Base-by-base conservation (phyloP, 2,113 vertebrate species). In the Protomyctophum bolini region DNA sequence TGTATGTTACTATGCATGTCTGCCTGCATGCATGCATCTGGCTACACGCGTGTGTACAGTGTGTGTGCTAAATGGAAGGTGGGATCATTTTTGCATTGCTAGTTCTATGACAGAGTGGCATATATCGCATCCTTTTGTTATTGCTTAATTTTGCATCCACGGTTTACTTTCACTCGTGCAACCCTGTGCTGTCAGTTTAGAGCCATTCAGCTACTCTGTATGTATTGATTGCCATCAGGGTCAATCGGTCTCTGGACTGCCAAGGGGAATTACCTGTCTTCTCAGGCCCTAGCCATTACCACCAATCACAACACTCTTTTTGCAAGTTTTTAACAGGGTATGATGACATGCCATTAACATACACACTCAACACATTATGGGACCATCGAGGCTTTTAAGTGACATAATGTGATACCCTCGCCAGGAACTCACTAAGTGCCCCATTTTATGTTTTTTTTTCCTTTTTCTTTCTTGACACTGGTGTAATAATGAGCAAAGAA, bases 401-500 rank as follows among this genome's bases (percentile, higher is more conserved):
- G 72, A 81, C 47, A 14, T 6, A 49, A 10, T 15, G n/a, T 15
- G 10, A 1, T 10, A 57, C 33, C 73, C 75, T 83, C 74, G 51
- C 21, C 60, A 76, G 52, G 66, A 63, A 61, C 52, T 10, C 45
- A 52, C 72, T 57, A 83, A 87, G 69, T 85, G 83, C 70, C 11
- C 47, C 79, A 80, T 84, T 87, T 87, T 66, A 58, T 70, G 74
- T 59, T 65, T 57, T 50, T 73, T 3, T 41, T 41, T n/a, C n/a
- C 3, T 41, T 78, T 77, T 73, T 21, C 21, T 21, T 47, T 68
- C 70, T 83, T 15, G 0, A 70, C 41, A 68, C 68, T 65, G 63
- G 63, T 8, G 52, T 70, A 57, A 72, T 83, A 86, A 89, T 87
- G 76, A 87, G 76, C 46, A 68, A 48, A 66, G 47, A 77, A 64